Percentiles rank a stretch among this genome's conserved stretches.
These are phyloP conservation scores for Phoenoteleia sp. DNA, from an alignment of 2,888 invertebrate genomes.

Conservation along the genomic window DNA sequence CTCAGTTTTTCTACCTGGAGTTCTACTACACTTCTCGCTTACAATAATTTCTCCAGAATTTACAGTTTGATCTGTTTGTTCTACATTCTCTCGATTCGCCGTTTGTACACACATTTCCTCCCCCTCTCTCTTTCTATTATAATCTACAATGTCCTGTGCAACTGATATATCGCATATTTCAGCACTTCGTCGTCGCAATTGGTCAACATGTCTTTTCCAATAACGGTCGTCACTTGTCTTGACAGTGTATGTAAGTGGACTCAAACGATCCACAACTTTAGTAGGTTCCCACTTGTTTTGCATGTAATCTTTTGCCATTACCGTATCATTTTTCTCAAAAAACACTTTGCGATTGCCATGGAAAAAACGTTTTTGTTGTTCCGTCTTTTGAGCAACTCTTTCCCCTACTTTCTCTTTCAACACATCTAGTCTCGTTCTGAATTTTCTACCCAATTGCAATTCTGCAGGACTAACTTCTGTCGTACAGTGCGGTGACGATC, in stretches of 20 bases:
- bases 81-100: no score
- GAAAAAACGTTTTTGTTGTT: slow-evolving; percentile 43
- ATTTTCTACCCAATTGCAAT: slow-evolving; percentile 48
- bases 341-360: slow-evolving; percentile 45
- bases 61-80: no score
- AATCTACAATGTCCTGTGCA: no score
- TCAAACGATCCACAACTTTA: slow-evolving; percentile 30
- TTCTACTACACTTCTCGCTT: no score
- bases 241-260: slow-evolving; percentile 59
- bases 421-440: slow-evolving; percentile 64
- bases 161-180: no score
- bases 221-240: slow-evolving; percentile 29
- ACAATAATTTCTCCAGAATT: no score
- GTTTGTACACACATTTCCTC: no score
- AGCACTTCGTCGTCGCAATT: no score
- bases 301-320: slow-evolving; percentile 60
- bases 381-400: slow-evolving; percentile 33
- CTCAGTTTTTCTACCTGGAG: no score
- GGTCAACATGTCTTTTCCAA: slow-evolving; percentile 66
- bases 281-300: slow-evolving; percentile 48
- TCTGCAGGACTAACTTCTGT: slow-evolving; percentile 69
- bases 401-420: slow-evolving; percentile 44
- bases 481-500: slow-evolving; percentile 70
- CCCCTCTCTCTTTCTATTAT: no score
- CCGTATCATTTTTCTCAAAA: slow-evolving; percentile 24